phyloP scores from a whole-genome alignment of 1,140 invertebrate genomes.

The Contarinia nasturtii region DNA sequence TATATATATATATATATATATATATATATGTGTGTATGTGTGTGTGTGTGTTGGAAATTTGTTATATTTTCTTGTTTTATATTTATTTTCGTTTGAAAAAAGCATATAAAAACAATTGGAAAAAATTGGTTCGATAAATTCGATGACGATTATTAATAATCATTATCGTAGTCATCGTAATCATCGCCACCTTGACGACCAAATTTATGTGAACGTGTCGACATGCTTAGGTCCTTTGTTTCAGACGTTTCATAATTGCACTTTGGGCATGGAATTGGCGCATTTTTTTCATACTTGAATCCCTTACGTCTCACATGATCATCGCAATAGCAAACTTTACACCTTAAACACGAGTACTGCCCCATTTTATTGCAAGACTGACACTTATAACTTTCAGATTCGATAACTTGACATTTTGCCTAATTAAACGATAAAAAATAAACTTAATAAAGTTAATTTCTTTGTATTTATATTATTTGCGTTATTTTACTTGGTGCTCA shows the following conservation, averaged over 20 bases:
- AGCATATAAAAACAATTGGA: too few relatives aligned
- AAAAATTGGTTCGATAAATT: slow-evolving; percentile 2
- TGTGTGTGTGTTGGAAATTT: too few relatives aligned
- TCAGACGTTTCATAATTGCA: slow-evolving; percentile 79
- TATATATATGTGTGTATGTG: too few relatives aligned
- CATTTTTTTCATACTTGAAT: slow-evolving; percentile 80
- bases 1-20: too few relatives aligned
- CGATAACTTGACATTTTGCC: slow-evolving; percentile 86
- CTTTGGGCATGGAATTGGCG: slow-evolving; percentile 82
- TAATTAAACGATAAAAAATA: too few relatives aligned
- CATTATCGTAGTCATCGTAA: slow-evolving; percentile 37
- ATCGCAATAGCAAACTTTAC: slow-evolving; percentile 92
- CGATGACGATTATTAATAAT: slow-evolving; percentile 18
- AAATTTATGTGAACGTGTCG: slow-evolving; percentile 67
- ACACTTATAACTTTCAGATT: slow-evolving; percentile 86
- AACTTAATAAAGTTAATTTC: too few relatives aligned
- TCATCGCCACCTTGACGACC: slow-evolving; percentile 52
- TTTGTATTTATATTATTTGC: too few relatives aligned
- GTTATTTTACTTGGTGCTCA: slow-evolving; percentile 96
- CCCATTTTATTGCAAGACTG: slow-evolving; percentile 87
- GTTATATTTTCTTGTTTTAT: too few relatives aligned
- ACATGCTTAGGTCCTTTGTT: slow-evolving; percentile 90
- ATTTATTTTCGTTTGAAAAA: too few relatives aligned
- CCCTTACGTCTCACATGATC: slow-evolving; percentile 87
- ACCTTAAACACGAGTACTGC: slow-evolving; percentile 85